Evolutionary conservation across 2,797 vertebrate genomes (phyloP).

Genomic region (Pantherophis alleghaniensis): DNA sequence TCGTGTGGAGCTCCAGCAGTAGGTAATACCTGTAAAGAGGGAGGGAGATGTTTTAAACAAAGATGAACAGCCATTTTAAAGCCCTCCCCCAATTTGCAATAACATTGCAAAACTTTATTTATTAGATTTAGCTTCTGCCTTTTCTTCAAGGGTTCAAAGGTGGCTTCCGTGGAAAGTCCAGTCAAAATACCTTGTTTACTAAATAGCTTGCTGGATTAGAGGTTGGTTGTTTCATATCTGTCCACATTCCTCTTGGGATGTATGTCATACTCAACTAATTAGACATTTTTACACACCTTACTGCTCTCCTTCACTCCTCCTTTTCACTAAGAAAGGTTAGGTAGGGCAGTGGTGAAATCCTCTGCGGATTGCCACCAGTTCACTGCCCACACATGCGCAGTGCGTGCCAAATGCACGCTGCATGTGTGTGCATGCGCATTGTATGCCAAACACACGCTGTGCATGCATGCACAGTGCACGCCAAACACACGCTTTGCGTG

Average conservation of each 20-base stretch:
- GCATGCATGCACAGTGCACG: no score
- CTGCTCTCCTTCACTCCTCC: not conserved
- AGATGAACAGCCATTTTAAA: not conserved
- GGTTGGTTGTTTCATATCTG: not conserved
- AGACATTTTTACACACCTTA: not conserved
- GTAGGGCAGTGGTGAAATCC: not conserved
- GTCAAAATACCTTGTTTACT: not conserved
- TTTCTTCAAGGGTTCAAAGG: not conserved
- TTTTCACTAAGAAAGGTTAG: not conserved
- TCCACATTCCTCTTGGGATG: not conserved
- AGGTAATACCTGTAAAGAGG: conserved; percentile 75
- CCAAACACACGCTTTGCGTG: no score
- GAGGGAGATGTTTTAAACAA: not conserved
- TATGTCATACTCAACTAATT: not conserved
- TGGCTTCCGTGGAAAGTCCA: not conserved
- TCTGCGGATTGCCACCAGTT: no score
- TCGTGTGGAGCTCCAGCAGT: conserved; percentile 73
- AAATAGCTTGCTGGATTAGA: not conserved
- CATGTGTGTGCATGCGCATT: no score
- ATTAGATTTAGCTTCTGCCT: not conserved
- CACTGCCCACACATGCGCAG: no score
- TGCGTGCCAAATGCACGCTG: no score
- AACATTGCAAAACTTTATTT: not conserved
- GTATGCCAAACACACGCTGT: no score
- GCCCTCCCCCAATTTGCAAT: not conserved